Conservation (phyloP, 2,113 vertebrate species). For the Atractosteus spatula region DNA sequence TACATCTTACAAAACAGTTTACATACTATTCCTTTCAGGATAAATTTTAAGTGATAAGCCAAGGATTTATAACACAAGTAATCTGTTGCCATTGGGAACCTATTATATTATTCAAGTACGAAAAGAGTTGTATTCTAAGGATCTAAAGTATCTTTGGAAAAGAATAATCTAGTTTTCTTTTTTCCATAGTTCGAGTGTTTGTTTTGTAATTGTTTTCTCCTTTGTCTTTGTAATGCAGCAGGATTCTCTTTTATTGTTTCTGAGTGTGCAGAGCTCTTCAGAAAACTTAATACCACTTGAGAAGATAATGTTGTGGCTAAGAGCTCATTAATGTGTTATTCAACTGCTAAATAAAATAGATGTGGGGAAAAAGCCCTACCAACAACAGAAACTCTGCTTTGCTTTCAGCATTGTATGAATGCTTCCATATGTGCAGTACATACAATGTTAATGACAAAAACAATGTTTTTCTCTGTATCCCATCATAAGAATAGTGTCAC, state of each 20-base stretch:
- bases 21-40: neutral
- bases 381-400: no score
- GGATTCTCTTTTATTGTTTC: slow-evolving; percentile 13
- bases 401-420: no score
- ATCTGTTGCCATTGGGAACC: neutral
- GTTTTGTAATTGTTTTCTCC: neutral
- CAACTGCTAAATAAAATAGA: slow-evolving; percentile 14
- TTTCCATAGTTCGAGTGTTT: neutral
- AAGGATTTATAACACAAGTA: neutral
- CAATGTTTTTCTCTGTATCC: no score
- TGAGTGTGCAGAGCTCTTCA: neutral
- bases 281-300: slow-evolving; percentile 8
- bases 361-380: no score
- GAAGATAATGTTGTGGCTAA: neutral
- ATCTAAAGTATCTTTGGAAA: neutral
- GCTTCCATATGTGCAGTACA: no score
- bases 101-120: no score
- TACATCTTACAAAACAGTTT: neutral
- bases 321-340: slow-evolving; percentile 13
- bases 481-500: no score
- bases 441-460: no score
- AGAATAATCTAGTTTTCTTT: neutral
- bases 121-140: neutral
- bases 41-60: neutral
- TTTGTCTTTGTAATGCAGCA: neutral